A percentile compares a stretch with the other conserved stretches of the same genome.
Conservation (phyloP, 1,140 invertebrate genomes). For the Aphidius gifuensis region DNA sequence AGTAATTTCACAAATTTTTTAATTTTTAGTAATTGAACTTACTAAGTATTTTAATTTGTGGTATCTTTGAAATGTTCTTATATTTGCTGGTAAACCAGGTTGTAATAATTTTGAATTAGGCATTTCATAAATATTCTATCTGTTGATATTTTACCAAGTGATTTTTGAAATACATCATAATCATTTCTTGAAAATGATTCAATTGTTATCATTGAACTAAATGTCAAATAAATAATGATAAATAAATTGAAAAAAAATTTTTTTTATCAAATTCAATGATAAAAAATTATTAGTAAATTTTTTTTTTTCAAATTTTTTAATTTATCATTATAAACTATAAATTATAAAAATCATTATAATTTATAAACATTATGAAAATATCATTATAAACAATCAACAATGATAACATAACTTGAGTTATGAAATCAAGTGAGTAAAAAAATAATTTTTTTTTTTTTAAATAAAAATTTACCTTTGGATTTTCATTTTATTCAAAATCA, state of each 20-base stretch:
- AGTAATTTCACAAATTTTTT: too few species aligned
- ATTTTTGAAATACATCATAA: slow-evolving; percentile 33
- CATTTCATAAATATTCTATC: slow-evolving; percentile 39
- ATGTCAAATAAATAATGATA: slow-evolving; percentile 63
- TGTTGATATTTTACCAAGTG: slow-evolving; percentile 36
- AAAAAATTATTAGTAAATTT: too few species aligned
- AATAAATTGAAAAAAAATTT: slow-evolving; percentile 5
- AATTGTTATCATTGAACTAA: slow-evolving; percentile 66
- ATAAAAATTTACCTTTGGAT: slow-evolving; percentile 30
- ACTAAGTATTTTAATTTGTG: slow-evolving; percentile 65
- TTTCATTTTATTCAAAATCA: slow-evolving; percentile 27
- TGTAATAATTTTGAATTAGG: slow-evolving; percentile 31
- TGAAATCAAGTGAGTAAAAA: too few species aligned
- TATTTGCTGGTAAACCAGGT: slow-evolving; percentile 58
- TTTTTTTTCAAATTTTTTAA: background rate
- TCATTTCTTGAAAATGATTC: slow-evolving; percentile 48
- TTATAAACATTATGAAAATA: too few species aligned
- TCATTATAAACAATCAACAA: too few species aligned
- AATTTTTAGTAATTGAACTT: too few species aligned
- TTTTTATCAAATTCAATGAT: too few species aligned
- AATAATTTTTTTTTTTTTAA: background rate
- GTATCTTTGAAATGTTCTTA: slow-evolving; percentile 62
- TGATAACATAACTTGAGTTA: too few species aligned
- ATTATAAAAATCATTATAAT: too few species aligned
- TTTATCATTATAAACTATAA: too few species aligned